Percentiles rank a stretch among this genome's conserved stretches.
These are phyloP conservation scores for Catocala nupta DNA, from an alignment of 2,888 invertebrate species.

Conservation along the genomic window DNA sequence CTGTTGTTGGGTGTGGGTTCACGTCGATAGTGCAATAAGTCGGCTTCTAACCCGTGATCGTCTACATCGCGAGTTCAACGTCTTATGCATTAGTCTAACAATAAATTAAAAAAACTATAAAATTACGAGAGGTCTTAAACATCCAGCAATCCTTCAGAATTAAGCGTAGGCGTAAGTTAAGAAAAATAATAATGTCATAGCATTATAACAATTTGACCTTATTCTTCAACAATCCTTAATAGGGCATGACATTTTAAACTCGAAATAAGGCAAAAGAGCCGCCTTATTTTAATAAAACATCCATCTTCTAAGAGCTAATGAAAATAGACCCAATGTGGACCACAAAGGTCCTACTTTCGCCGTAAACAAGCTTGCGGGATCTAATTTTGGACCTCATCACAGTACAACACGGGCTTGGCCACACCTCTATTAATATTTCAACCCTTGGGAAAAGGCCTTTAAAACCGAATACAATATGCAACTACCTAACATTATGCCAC, in stretches of 20 bases:
- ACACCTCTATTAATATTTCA: slow-evolving; percentile 61
- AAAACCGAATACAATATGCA: slow-evolving; percentile 22
- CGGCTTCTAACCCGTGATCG: too few relatives aligned
- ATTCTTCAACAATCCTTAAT: not conserved
- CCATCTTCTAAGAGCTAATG: not conserved
- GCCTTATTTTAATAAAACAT: not conserved
- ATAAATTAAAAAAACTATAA: too few relatives aligned
- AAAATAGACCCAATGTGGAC: slow-evolving; percentile 17
- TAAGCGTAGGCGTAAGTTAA: not conserved
- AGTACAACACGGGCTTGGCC: slow-evolving; percentile 44
- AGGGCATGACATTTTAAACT: not conserved
- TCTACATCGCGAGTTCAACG: too few relatives aligned
- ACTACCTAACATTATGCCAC: not conserved
- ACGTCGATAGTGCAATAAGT: too few relatives aligned
- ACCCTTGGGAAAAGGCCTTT: slow-evolving; percentile 44
- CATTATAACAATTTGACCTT: not conserved
- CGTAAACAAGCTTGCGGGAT: slow-evolving; percentile 55
- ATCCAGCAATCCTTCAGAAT: too few relatives aligned
- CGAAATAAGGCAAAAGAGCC: not conserved
- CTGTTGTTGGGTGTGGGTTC: too few relatives aligned
- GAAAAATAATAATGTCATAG: too few relatives aligned
- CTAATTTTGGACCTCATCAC: slow-evolving; percentile 62
- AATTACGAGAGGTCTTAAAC: too few relatives aligned
- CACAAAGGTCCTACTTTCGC: slow-evolving; percentile 35
- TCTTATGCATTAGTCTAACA: too few relatives aligned